A percentile compares a stretch with the other conserved stretches of the same genome.
Evolutionary conservation across 2,888 invertebrate species (phyloP).

Genomic region (Zaprionus lineosus): DNA sequence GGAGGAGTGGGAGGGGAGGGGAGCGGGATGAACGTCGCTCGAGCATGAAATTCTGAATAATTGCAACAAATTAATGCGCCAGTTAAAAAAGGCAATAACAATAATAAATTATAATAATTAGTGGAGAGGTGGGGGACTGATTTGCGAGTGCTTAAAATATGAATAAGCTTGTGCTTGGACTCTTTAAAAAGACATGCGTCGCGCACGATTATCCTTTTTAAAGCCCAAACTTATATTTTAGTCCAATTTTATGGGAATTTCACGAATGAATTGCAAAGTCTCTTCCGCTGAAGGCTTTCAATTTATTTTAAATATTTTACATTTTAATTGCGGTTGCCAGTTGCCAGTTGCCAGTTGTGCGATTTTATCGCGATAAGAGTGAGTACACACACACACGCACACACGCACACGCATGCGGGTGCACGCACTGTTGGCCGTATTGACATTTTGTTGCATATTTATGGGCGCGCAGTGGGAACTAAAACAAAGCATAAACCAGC

Average conservation of each 20-base stretch:
- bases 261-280: too few relatives aligned
- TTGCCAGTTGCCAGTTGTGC: constrained; percentile 4
- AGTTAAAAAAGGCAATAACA: constrained; percentile 1
- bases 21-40: constrained; percentile 26
- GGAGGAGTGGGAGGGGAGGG: not conserved
- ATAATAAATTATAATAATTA: constrained; percentile 7
- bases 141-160: too few relatives aligned
- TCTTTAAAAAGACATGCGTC: too few relatives aligned
- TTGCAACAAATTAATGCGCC: constrained; percentile 38
- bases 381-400: constrained; percentile 9
- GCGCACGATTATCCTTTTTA: too few relatives aligned
- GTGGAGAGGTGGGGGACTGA: too few relatives aligned
- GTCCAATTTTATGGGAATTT: too few relatives aligned
- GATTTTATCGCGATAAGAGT: not conserved
- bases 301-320: too few relatives aligned
- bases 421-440: constrained; percentile 53
- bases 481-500: constrained; percentile 26
- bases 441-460: constrained; percentile 51
- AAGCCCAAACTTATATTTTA: too few relatives aligned
- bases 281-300: too few relatives aligned
- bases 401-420: constrained; percentile 26
- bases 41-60: constrained; percentile 46
- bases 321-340: constrained; percentile 18
- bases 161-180: too few relatives aligned
- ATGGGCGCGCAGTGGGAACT: constrained; percentile 17